Evolutionary conservation across 2,113 vertebrate species (phyloP), one percentile per base, ranked within the genome.

Genomic region (Cyprichromis sp.): DNA sequence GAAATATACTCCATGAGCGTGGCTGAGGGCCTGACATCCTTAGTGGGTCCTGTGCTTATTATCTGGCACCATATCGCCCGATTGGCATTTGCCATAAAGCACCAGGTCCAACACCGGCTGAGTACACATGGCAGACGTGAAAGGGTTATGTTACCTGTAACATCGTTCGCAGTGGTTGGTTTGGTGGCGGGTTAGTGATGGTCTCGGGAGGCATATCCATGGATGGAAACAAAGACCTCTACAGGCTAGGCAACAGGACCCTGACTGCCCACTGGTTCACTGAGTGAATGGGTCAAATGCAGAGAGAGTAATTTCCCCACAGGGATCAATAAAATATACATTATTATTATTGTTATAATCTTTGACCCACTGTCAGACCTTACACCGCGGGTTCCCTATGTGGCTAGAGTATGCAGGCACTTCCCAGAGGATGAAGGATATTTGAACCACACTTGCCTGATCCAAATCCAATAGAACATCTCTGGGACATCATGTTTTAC

Each of bases 1-100:
- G 31, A 66, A 66, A 66, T 66, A 66, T 66, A 36, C 61, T 66
- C 10, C 61, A n/a, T n/a, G 61, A 63, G 31, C 17, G 17, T 63
- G 59, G 59, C 31, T 63, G 59, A 63, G 6, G 59, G 31, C 31
- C 17, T 36, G 9, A 63, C 59, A 36, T 63, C 59, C 59, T 63
- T 1, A 5, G 16, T 36, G 31, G 59, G 59, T 12, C 6, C 31
- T 36, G 17, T 63, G 59, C 59, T 63, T 63, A 63, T 63, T 63
- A 36, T 63, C 59, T 63, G 2, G 59, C 4, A 63, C 59, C 9
- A 4, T 36, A 63, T 1, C 1, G 2, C 31, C 59, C 31, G 1
- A 45, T 45, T 45, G 42, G 12, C 42, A 13, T 45, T 45, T 14
- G 42, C 42, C 42, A n/a, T 63, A 63, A 63, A 63, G 59, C 31